A percentile compares a stretch with the other conserved stretches of the same genome.
Evolutionary conservation across 2,797 vertebrate species (phyloP).

Genomic region (Parambassis ranga): DNA sequence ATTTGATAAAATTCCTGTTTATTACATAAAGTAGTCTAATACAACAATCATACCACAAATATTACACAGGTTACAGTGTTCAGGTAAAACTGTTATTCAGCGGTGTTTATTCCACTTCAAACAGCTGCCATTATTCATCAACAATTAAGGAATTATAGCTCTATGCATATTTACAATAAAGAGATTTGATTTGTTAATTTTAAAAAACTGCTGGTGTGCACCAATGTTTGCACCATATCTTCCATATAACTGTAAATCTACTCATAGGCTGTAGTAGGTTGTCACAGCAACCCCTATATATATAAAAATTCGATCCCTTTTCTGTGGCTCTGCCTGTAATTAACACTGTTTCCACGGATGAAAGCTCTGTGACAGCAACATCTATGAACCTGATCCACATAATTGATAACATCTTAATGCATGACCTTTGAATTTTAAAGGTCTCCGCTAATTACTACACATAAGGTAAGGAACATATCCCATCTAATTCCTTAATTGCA

Average conservation of each 20-base stretch:
- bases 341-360: conserved; percentile 56
- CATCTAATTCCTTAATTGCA: conserved; percentile 76
- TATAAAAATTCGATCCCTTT: conserved; percentile 12
- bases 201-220: too few species aligned
- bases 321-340: conserved; percentile 37
- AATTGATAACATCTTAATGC: conserved; percentile 80
- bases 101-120: not conserved
- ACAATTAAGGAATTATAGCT: too few species aligned
- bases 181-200: too few species aligned
- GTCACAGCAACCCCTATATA: not conserved
- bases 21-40: too few species aligned
- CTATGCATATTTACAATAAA: too few species aligned
- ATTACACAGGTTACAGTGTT: too few species aligned
- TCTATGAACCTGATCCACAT: conserved; percentile 61
- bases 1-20: too few species aligned
- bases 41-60: too few species aligned
- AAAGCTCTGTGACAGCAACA: conserved; percentile 66
- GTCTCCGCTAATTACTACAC: conserved; percentile 71
- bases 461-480: conserved; percentile 73
- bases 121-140: too few species aligned
- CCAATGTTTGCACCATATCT: too few species aligned
- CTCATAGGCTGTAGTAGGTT: not conserved
- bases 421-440: conserved; percentile 77
- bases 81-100: not conserved
- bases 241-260: not conserved